Conservation (phyloP, 2,113 vertebrate genomes). For the Ardeotis arabs region DNA sequence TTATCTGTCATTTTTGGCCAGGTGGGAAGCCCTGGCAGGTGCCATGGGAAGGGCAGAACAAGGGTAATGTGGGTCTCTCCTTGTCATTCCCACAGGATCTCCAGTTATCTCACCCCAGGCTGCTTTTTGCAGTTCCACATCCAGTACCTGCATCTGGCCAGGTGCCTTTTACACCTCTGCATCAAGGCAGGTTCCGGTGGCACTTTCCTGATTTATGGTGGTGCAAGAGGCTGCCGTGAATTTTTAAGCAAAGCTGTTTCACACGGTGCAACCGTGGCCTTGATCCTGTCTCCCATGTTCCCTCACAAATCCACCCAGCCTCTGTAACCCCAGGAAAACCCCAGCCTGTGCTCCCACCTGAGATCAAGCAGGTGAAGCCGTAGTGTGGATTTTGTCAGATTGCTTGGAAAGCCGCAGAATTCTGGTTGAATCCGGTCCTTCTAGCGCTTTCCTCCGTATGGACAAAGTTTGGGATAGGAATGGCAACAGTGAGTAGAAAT, state of each 20-base stretch:
- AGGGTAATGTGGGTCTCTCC: neutral
- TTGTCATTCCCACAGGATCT: neutral
- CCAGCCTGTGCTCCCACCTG: neutral
- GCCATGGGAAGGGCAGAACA: neutral
- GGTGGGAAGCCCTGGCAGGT: neutral
- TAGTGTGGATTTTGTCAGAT: neutral
- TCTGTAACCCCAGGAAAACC: neutral
- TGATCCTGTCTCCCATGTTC: neutral
- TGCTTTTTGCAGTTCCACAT: neutral
- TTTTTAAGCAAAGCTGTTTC: neutral
- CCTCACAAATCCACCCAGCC: neutral
- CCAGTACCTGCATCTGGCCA: too few relatives aligned
- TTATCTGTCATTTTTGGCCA: neutral
- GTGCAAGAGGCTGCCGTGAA: neutral
- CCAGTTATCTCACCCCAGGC: neutral
- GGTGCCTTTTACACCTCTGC: neutral
- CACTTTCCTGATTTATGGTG: neutral
- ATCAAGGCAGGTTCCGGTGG: neutral
- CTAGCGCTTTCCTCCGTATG: neutral
- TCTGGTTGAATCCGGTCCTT: neutral
- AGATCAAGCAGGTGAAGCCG: neutral
- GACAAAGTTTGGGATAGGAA: neutral
- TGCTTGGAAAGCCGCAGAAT: neutral
- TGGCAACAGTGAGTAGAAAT: neutral
- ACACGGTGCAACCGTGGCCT: neutral